A percentile compares a stretch with the other conserved stretches of the same genome.
These are phyloP conservation scores for Pitangus sulphuratus DNA, from an alignment of 2,797 vertebrate species.

Conservation along the genomic window DNA sequence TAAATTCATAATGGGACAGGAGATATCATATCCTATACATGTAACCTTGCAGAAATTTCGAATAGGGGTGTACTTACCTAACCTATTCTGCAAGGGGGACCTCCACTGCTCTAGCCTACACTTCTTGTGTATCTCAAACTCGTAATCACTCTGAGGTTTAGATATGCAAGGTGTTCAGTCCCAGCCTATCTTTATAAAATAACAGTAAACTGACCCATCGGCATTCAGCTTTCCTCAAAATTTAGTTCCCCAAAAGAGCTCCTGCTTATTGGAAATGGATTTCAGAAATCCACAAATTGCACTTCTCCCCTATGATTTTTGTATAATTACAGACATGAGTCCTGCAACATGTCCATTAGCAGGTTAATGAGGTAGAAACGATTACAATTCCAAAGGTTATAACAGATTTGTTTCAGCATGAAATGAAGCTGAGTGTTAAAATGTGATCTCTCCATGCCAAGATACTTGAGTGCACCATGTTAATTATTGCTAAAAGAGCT, in stretches of 20 bases:
- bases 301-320: slow-evolving; percentile 63
- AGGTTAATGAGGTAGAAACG: slow-evolving; percentile 89
- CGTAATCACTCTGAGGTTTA: neutral
- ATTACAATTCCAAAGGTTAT: slow-evolving; percentile 82
- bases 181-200: neutral
- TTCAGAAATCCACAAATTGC: slow-evolving; percentile 2
- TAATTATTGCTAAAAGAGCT: slow-evolving; percentile 84
- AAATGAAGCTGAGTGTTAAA: slow-evolving; percentile 82
- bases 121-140: neutral
- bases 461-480: slow-evolving; percentile 76
- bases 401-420: slow-evolving; percentile 77
- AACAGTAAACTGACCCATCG: neutral
- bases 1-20: neutral
- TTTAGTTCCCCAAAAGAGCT: neutral
- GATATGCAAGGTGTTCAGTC: neutral
- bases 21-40: neutral
- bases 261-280: neutral
- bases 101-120: fast-evolving
- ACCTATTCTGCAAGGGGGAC: neutral
- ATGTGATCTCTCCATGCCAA: slow-evolving; percentile 83
- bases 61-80: neutral
- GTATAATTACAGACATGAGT: slow-evolving; percentile 71
- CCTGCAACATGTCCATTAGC: slow-evolving; percentile 82
- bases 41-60: neutral
- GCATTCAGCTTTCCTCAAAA: neutral